phyloP scores from a whole-genome alignment of 2,888 invertebrate species.

The Boloria selene region DNA sequence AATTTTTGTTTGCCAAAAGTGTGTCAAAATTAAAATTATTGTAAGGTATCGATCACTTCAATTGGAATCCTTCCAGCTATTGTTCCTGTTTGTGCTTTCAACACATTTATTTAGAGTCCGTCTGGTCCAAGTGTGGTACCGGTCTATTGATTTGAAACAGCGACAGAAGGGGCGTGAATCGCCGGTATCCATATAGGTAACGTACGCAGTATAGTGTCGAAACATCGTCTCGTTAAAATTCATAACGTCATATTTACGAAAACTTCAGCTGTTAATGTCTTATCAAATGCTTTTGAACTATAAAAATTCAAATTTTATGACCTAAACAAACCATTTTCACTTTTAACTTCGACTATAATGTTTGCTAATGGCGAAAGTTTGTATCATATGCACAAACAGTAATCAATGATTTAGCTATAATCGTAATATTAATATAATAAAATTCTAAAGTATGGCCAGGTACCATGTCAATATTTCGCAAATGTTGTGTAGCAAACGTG shows the following conservation, averaged over 20 bases:
- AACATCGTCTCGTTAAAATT: conserved; percentile 32
- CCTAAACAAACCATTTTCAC: conserved; percentile 23
- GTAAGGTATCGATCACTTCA: conserved; percentile 16
- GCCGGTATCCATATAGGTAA: conserved; percentile 52
- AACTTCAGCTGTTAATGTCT: conserved; percentile 21
- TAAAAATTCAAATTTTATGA: conserved; percentile 30
- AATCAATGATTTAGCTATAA: too few relatives aligned
- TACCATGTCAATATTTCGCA: conserved; percentile 42
- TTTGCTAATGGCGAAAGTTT: background rate
- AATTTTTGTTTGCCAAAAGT: conserved; percentile 8
- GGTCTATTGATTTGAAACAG: conserved; percentile 69
- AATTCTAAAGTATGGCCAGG: conserved; percentile 11
- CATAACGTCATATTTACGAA: conserved; percentile 30
- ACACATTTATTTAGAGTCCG: conserved; percentile 41
- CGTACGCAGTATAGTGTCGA: conserved; percentile 39
- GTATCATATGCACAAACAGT: background rate
- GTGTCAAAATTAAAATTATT: conserved; percentile 15
- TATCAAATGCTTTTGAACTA: conserved; percentile 15
- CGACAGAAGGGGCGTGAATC: conserved; percentile 70
- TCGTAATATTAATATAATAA: background rate
- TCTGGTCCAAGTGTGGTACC: conserved; percentile 55
- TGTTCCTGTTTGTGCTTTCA: conserved; percentile 28
- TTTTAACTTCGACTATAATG: background rate
- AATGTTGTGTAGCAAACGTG: conserved; percentile 49
- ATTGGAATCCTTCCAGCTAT: conserved; percentile 31